Conservation (phyloP, 2,888 invertebrate genomes). For the Scaptomyza reducta region DNA sequence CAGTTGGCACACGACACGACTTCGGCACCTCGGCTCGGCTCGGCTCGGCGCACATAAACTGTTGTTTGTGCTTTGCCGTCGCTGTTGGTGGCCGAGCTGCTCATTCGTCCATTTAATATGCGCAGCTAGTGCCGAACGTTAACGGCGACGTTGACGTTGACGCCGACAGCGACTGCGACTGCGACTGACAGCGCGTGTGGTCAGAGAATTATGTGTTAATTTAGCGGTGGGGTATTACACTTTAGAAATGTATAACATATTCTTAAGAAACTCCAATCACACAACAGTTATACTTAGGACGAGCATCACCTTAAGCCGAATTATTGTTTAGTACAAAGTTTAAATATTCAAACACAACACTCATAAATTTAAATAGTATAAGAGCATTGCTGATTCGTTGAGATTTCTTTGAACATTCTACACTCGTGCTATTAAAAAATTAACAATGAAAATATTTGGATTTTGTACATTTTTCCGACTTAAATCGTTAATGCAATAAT, state of each 20-base stretch:
- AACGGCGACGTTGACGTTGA: constrained; percentile 11
- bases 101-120: constrained; percentile 39
- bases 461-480: constrained; percentile 15
- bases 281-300: no score
- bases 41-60: no score
- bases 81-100: constrained; percentile 18
- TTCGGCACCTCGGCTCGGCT: constrained; percentile 26
- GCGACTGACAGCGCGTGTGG: constrained; percentile 33
- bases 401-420: no score
- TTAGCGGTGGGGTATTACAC: neutral
- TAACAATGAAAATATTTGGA: constrained; percentile 49
- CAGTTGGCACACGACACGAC: constrained; percentile 51
- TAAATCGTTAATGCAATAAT: constrained; percentile 17
- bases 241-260: neutral
- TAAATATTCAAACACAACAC: no score
- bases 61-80: constrained; percentile 7
- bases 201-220: neutral
- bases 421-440: constrained; percentile 9
- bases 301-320: no score
- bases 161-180: constrained; percentile 8
- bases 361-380: neutral
- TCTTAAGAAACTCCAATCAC: no score
- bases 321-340: no score
- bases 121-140: constrained; percentile 46
- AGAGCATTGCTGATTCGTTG: constrained; percentile 14